phyloP scores from a whole-genome alignment of 2,888 invertebrate genomes.

The Hermodice carunculata region DNA sequence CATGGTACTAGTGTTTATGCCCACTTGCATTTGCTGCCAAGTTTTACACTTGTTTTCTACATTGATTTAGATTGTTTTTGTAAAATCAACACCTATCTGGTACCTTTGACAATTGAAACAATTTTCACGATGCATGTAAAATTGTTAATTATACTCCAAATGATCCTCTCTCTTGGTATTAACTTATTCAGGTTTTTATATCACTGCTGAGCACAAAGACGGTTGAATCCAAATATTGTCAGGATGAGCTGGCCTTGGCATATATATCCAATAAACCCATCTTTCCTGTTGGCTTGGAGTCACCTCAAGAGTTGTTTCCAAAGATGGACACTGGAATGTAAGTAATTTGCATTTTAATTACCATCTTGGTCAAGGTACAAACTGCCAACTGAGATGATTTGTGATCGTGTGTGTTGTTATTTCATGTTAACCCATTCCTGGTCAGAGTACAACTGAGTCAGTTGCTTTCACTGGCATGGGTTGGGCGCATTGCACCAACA shows the following conservation, averaged over 20 bases:
- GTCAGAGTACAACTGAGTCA: too few species aligned
- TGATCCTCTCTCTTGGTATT: neutral
- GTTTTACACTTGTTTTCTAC: too few species aligned
- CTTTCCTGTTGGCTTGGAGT: slow-evolving; percentile 51
- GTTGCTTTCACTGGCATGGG: too few species aligned
- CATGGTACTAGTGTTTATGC: too few species aligned
- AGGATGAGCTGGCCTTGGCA: slow-evolving; percentile 61
- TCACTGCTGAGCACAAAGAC: slow-evolving; percentile 49
- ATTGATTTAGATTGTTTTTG: too few species aligned
- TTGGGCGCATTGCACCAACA: too few species aligned
- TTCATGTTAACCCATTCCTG: too few species aligned
- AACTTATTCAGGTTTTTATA: slow-evolving; percentile 57
- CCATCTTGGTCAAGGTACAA: neutral
- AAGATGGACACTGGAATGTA: slow-evolving; percentile 62
- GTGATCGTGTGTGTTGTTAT: too few species aligned
- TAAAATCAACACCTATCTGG: too few species aligned
- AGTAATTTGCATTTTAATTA: slow-evolving; percentile 19
- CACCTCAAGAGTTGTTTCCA: slow-evolving; percentile 45
- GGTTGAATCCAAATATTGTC: slow-evolving; percentile 59
- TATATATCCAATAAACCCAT: slow-evolving; percentile 59
- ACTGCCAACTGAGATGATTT: neutral
- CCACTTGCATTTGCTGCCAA: too few species aligned
- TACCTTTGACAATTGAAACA: too few species aligned
- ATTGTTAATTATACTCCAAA: neutral
- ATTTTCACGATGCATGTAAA: neutral